phyloP scores from a whole-genome alignment of 2,797 vertebrate species.

The Glyptemys insculpta region DNA sequence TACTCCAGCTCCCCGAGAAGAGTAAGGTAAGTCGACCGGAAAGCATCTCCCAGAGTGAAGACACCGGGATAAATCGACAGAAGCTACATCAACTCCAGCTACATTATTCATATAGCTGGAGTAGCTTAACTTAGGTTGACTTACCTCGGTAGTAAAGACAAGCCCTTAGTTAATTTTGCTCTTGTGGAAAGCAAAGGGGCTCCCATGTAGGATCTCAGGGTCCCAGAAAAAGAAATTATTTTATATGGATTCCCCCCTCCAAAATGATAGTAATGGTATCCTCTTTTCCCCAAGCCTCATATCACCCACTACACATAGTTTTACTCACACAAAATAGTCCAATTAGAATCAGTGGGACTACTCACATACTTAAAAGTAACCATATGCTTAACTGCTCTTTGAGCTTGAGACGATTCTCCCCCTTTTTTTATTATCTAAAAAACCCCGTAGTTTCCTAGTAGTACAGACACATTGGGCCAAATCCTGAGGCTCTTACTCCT shows the following conservation, averaged over 20 bases:
- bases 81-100: too few species aligned
- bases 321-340: neutral
- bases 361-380: neutral
- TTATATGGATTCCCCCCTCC: neutral
- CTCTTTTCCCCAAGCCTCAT: neutral
- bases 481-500: neutral
- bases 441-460: conserved; percentile 11
- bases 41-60: too few species aligned
- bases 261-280: neutral
- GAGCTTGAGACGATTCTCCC: conserved; percentile 15
- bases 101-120: too few species aligned
- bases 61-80: too few species aligned
- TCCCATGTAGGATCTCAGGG: neutral
- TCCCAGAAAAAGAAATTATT: fast-evolving
- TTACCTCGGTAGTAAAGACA: too few species aligned
- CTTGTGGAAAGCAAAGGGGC: neutral
- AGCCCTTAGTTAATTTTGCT: neutral
- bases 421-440: conserved; percentile 19
- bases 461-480: neutral
- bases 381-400: neutral
- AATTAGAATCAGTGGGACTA: conserved; percentile 36
- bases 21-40: too few species aligned
- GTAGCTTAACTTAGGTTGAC: too few species aligned
- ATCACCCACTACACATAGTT: neutral
- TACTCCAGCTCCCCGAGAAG: too few species aligned